Evolutionary conservation across 2,113 vertebrate species (phyloP).

Genomic region (Conger conger): DNA sequence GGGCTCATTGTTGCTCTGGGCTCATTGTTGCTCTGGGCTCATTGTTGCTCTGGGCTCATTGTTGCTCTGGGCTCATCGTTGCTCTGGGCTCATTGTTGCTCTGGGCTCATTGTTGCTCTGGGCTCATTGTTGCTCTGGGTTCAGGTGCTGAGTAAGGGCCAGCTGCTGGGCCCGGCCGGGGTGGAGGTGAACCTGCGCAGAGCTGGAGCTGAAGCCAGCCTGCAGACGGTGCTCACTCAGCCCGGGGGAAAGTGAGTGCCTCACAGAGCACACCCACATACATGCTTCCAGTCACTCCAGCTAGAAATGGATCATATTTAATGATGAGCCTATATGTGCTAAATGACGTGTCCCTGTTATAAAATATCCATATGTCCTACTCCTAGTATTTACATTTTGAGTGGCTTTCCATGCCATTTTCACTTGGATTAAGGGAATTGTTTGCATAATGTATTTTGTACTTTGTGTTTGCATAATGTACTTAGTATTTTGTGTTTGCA

Average conservation of each 20-base stretch:
- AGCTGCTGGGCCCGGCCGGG: constrained; percentile 83
- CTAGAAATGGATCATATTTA: background rate
- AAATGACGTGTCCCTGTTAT: too few relatives aligned
- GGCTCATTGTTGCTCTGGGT: constrained; percentile 6
- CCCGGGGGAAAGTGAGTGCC: constrained; percentile 88
- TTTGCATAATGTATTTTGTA: too few relatives aligned
- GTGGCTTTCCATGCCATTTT: too few relatives aligned
- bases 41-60: too few relatives aligned
- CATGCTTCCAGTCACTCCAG: background rate
- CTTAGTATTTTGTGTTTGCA: too few relatives aligned
- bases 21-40: too few relatives aligned
- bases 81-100: background rate
- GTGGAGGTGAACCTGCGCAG: constrained; percentile 83
- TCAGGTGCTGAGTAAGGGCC: constrained; percentile 93
- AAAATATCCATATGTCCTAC: too few relatives aligned
- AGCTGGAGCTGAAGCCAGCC: constrained; percentile 71
- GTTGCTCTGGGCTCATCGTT: too few relatives aligned
- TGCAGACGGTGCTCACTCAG: constrained; percentile 82
- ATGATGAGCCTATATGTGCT: background rate
- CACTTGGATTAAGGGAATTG: too few relatives aligned
- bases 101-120: background rate
- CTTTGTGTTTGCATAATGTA: background rate
- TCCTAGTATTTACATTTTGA: too few relatives aligned
- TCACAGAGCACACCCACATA: background rate
- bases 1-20: constrained; percentile 47